Evolutionary conservation across 2,888 invertebrate genomes (phyloP).

Genomic region (Ichneumoninae sp.): DNA sequence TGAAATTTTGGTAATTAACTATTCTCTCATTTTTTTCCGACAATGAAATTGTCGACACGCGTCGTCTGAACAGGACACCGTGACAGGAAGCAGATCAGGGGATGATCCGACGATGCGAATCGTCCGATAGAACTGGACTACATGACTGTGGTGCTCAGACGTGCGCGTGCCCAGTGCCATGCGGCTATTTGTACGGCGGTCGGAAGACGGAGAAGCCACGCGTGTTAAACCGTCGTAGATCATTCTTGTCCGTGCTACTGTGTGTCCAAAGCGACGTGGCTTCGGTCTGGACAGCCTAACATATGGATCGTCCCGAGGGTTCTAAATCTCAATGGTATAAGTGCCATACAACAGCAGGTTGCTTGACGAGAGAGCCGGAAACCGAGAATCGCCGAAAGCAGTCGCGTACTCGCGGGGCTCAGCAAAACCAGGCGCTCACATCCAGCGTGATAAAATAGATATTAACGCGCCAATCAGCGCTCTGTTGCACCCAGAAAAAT

Average conservation of each 20-base stretch:
- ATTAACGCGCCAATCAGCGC: neutral
- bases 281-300: slow-evolving; percentile 52
- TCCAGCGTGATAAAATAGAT: slow-evolving; percentile 10
- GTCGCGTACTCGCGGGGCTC: slow-evolving; percentile 35
- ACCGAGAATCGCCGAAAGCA: slow-evolving; percentile 48
- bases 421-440: slow-evolving; percentile 64
- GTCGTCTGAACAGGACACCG: neutral
- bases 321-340: slow-evolving; percentile 68
- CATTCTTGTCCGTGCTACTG: slow-evolving; percentile 71
- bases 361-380: slow-evolving; percentile 36
- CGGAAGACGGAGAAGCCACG: slow-evolving; percentile 49
- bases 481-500: neutral
- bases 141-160: neutral
- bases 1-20: neutral
- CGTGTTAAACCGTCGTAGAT: slow-evolving; percentile 77
- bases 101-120: neutral
- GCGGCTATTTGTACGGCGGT: slow-evolving; percentile 23
- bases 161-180: slow-evolving; percentile 21
- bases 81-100: neutral
- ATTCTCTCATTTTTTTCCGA: neutral
- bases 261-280: slow-evolving; percentile 70
- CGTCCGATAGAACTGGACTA: neutral
- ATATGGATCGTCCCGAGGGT: slow-evolving; percentile 58
- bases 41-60: neutral
- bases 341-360: neutral